Percentiles rank a stretch among this genome's conserved stretches.
Evolutionary conservation across 2,113 vertebrate species (phyloP).

Genomic region (Nanorana parkeri): DNA sequence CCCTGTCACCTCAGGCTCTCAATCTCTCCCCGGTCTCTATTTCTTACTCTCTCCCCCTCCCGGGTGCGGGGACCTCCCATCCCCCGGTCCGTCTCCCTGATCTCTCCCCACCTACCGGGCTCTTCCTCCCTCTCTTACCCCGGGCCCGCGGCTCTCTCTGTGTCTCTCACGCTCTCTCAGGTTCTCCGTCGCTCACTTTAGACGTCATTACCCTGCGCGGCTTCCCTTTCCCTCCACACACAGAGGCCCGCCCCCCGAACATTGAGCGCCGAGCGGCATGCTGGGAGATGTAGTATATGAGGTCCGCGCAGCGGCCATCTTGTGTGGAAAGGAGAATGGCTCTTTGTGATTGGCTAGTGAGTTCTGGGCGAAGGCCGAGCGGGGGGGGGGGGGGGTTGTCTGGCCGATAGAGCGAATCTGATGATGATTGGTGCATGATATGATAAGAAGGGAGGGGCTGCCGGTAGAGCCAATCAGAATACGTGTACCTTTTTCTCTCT

Average conservation of each 20-base stretch:
- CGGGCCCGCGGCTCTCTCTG: background rate
- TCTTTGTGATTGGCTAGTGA: background rate
- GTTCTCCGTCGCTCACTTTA: constrained; percentile 22
- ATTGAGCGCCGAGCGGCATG: background rate
- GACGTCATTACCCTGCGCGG: constrained; percentile 21
- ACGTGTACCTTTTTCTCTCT: too few relatives aligned
- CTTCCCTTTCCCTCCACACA: constrained; percentile 37
- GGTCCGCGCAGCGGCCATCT: background rate
- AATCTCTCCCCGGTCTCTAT: constrained; percentile 34
- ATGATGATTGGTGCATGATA: too few relatives aligned
- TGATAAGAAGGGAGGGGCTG: too few relatives aligned
- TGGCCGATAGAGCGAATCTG: too few relatives aligned
- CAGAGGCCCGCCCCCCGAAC: too few relatives aligned
- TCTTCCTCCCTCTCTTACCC: background rate
- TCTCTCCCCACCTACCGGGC: too few relatives aligned
- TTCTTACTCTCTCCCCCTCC: constrained; percentile 60
- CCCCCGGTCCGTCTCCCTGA: constrained; percentile 45
- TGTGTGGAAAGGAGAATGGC: background rate
- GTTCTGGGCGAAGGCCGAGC: background rate
- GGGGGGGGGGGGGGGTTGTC: background rate
- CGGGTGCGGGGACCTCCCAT: too few relatives aligned
- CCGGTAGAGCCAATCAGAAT: too few relatives aligned
- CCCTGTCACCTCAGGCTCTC: constrained; percentile 59
- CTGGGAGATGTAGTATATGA: constrained; percentile 4
- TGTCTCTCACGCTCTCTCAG: constrained; percentile 34